These are phyloP conservation scores for Channa striata DNA, from an alignment of 2,797 vertebrate species.

Conservation along the genomic window DNA sequence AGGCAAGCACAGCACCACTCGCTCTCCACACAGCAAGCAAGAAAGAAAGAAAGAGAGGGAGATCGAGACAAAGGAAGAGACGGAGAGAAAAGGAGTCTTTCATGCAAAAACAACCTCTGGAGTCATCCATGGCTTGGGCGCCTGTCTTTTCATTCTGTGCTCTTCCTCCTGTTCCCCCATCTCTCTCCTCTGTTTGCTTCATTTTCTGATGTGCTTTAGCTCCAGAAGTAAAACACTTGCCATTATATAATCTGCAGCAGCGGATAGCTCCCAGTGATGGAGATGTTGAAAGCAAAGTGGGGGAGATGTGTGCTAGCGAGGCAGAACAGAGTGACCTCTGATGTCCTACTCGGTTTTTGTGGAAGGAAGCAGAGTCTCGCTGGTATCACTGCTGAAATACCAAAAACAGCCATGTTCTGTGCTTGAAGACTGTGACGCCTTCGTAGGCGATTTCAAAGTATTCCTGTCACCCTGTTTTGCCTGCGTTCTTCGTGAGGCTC, in stretches of 20 bases:
- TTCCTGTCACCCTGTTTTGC: slow-evolving; percentile 59
- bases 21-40: slow-evolving; percentile 72
- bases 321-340: slow-evolving; percentile 73
- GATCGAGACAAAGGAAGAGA: slow-evolving; percentile 65
- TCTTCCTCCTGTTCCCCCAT: slow-evolving; percentile 57
- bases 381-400: slow-evolving; percentile 66
- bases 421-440: slow-evolving; percentile 56
- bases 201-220: slow-evolving; percentile 70
- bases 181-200: slow-evolving; percentile 63
- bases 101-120: slow-evolving; percentile 84
- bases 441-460: slow-evolving; percentile 71
- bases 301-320: slow-evolving; percentile 66
- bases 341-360: slow-evolving; percentile 65
- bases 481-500: slow-evolving; percentile 35
- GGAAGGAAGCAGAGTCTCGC: slow-evolving; percentile 68
- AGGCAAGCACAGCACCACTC: slow-evolving; percentile 81
- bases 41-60: slow-evolving; percentile 60
- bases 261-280: slow-evolving; percentile 77
- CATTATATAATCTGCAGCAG: slow-evolving; percentile 84
- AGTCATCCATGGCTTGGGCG: slow-evolving; percentile 78
- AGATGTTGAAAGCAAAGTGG: slow-evolving; percentile 75
- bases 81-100: slow-evolving; percentile 74
- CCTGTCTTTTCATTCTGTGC: slow-evolving; percentile 60
- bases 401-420: slow-evolving; percentile 63
- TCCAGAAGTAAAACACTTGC: slow-evolving; percentile 77